These are phyloP conservation scores for Cecropterus lyciades DNA, from an alignment of 1,140 invertebrate genomes.

Conservation along the genomic window DNA sequence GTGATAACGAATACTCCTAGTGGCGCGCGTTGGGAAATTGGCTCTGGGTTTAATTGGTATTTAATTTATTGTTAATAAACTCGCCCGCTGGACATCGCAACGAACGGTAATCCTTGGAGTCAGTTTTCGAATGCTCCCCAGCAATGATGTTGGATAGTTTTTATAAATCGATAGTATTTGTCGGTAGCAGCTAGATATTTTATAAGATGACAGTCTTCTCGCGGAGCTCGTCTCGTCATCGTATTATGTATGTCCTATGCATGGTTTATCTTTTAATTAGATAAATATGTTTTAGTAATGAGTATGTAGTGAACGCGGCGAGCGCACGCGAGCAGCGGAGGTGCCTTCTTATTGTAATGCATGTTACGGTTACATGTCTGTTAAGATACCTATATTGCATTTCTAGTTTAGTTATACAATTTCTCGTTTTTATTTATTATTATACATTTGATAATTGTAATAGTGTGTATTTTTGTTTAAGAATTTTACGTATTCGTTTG, in stretches of 20 bases:
- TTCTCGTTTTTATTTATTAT: constrained; percentile 78
- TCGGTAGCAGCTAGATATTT: constrained; percentile 56
- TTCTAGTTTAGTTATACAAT: constrained; percentile 80
- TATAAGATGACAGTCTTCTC: constrained; percentile 49
- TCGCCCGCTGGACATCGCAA: constrained; percentile 10
- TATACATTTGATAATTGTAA: constrained; percentile 68
- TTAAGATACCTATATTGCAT: constrained; percentile 76
- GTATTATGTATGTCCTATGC: constrained; percentile 58
- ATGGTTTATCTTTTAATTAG: constrained; percentile 71
- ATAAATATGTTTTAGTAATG: constrained; percentile 79
- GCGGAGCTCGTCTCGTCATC: constrained; percentile 40
- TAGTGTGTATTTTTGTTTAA: constrained; percentile 78
- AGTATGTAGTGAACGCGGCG: constrained; percentile 31
- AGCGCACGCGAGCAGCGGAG: constrained; percentile 56
- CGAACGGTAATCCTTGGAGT: constrained; percentile 24
- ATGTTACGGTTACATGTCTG: constrained; percentile 67
- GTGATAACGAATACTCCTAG: constrained; percentile 54
- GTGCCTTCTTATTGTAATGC: constrained; percentile 76
- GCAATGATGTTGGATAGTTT: constrained; percentile 35
- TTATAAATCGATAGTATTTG: constrained; percentile 65
- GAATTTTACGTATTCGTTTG: constrained; percentile 73
- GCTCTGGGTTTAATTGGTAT: constrained; percentile 16
- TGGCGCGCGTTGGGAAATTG: constrained; percentile 40
- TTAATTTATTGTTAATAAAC: neutral
- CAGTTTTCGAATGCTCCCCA: constrained; percentile 25